Evolutionary conservation across 1,140 invertebrate species (phyloP).

Genomic region (Drosophila erecta): DNA sequence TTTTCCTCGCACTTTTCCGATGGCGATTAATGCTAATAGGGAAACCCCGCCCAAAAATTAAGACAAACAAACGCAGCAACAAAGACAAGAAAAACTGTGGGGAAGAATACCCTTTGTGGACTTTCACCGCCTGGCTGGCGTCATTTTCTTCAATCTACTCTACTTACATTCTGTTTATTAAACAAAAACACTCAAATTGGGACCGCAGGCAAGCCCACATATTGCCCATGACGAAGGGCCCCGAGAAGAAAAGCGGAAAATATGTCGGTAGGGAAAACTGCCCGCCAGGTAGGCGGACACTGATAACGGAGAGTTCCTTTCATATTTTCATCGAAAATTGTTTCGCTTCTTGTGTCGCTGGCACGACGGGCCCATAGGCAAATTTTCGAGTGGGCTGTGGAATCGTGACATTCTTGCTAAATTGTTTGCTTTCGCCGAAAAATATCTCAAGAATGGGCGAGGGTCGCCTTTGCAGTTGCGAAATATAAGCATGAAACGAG

Average conservation of each 20-base stretch:
- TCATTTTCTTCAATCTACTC: slow-evolving; percentile 60
- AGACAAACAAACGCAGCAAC: slow-evolving; percentile 33
- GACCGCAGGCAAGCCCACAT: slow-evolving; percentile 59
- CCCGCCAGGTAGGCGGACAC: slow-evolving; percentile 20
- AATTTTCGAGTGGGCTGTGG: neutral
- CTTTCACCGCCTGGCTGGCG: slow-evolving; percentile 60
- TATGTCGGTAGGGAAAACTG: slow-evolving; percentile 14
- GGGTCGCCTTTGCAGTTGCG: neutral
- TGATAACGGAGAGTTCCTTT: slow-evolving; percentile 15
- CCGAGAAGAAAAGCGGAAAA: slow-evolving; percentile 8
- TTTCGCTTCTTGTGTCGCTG: slow-evolving; percentile 5
- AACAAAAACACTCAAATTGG: slow-evolving; percentile 76
- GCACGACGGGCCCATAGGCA: neutral
- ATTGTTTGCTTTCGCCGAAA: slow-evolving; percentile 1
- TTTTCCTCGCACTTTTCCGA: slow-evolving; percentile 5
- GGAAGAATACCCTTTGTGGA: slow-evolving; percentile 56
- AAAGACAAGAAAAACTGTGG: slow-evolving; percentile 1
- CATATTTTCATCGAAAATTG: slow-evolving; percentile 39
- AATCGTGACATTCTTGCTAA: neutral
- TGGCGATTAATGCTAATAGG: slow-evolving; percentile 72
- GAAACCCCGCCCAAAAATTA: slow-evolving; percentile 56
- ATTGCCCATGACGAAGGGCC: slow-evolving; percentile 5
- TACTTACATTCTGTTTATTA: slow-evolving; percentile 73
- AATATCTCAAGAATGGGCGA: slow-evolving; percentile 1
- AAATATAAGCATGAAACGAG: neutral